Evolutionary conservation across 2,113 vertebrate species (phyloP).

Genomic region (Sceloporus tristichus): DNA sequence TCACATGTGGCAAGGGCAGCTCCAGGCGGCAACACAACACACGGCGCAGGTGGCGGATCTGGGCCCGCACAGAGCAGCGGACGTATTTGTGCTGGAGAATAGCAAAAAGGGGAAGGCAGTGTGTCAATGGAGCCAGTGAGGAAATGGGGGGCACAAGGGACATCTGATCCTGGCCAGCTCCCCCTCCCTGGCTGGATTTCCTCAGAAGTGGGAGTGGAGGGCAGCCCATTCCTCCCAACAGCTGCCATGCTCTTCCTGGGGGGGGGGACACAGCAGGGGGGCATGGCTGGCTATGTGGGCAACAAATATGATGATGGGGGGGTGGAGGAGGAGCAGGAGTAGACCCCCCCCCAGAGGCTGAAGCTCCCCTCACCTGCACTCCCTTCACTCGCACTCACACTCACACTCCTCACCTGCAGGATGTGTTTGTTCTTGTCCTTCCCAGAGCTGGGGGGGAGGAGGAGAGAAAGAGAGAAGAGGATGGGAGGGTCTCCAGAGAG

Average conservation of each 20-base stretch:
- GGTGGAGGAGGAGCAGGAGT: no score
- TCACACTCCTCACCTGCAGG: slow-evolving; percentile 84
- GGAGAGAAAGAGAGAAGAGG: neutral
- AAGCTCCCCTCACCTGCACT: no score
- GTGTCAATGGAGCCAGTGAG: fast-evolving
- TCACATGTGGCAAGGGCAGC: slow-evolving; percentile 90
- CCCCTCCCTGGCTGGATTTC: neutral
- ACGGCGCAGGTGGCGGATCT: slow-evolving; percentile 92
- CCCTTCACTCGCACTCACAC: neutral
- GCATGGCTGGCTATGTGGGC: no score
- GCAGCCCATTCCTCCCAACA: neutral
- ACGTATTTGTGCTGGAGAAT: slow-evolving; percentile 90
- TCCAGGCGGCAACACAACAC: slow-evolving; percentile 92
- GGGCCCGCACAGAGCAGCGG: slow-evolving; percentile 92
- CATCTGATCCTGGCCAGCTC: no score
- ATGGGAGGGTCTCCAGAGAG: no score
- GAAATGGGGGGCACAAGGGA: neutral
- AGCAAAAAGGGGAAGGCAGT: neutral
- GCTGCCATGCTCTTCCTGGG: no score
- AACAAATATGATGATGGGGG: no score
- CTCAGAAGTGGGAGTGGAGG: no score
- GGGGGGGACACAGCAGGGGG: no score
- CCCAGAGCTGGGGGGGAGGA: slow-evolving; percentile 81
- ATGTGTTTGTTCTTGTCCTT: slow-evolving; percentile 92
- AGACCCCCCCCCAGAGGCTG: neutral